A percentile compares a stretch with the other conserved stretches of the same genome.
Conservation (phyloP, 2,888 invertebrate genomes). For the Macropis europaea region DNA sequence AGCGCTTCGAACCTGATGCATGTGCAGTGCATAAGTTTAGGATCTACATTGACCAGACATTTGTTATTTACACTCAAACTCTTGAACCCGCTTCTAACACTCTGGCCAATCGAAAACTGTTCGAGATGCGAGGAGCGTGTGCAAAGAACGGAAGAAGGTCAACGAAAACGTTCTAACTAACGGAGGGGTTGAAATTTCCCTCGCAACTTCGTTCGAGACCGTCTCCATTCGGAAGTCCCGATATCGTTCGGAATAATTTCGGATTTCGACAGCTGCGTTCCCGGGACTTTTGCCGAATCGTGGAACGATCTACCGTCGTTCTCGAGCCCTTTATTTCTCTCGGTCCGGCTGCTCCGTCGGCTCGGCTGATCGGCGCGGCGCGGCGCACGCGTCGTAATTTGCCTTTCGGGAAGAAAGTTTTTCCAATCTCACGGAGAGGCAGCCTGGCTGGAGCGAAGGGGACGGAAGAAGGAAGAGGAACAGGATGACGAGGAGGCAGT, state of each 20-base stretch:
- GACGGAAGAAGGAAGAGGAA: neutral
- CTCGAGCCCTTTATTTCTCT: neutral
- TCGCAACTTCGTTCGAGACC: neutral
- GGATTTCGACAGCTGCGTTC: slow-evolving; percentile 10
- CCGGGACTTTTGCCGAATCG: neutral
- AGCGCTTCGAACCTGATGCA: too few relatives aligned
- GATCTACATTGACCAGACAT: too few relatives aligned
- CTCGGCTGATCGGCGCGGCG: neutral
- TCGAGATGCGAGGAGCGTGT: too few relatives aligned
- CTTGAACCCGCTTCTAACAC: too few relatives aligned
- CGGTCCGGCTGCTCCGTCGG: neutral
- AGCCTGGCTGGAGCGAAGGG: slow-evolving; percentile 15
- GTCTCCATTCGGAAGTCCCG: neutral
- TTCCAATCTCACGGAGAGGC: slow-evolving; percentile 54
- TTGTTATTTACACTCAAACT: too few relatives aligned
- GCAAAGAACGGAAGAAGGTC: too few relatives aligned
- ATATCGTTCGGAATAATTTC: slow-evolving; percentile 14
- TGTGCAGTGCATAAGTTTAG: too few relatives aligned
- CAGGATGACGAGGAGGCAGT: neutral
- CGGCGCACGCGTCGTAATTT: slow-evolving; percentile 33
- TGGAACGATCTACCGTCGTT: neutral
- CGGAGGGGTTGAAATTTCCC: too few relatives aligned
- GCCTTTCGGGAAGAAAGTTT: slow-evolving; percentile 42
- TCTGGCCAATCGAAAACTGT: too few relatives aligned
- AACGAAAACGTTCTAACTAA: too few relatives aligned